Percentiles rank a stretch among this genome's conserved stretches.
These are phyloP conservation scores for Amazona finschi DNA, from an alignment of 2,797 vertebrate species.

Conservation along the genomic window DNA sequence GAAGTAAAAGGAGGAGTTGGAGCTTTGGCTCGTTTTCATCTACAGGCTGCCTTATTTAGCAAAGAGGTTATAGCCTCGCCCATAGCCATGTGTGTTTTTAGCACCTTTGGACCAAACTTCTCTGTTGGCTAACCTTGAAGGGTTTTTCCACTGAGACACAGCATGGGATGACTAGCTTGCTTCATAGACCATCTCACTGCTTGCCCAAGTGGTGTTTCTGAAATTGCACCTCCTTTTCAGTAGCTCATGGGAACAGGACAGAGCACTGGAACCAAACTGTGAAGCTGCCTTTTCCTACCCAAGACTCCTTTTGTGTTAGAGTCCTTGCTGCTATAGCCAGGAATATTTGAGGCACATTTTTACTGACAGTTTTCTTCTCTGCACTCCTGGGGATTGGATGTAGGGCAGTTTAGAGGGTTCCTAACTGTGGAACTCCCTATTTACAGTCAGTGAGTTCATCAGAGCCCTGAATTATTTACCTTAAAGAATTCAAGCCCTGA, in stretches of 20 bases:
- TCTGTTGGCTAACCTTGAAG: not conserved
- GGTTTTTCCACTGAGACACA: not conserved
- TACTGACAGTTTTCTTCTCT: not conserved
- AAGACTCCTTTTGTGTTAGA: not conserved
- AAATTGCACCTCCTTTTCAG: not conserved
- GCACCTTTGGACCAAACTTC: not conserved
- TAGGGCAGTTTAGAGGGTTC: constrained; percentile 48
- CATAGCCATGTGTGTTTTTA: not conserved
- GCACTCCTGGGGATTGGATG: not conserved
- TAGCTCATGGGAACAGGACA: not conserved
- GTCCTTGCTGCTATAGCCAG: not conserved
- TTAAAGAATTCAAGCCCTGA: constrained; percentile 47
- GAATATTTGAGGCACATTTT: not conserved
- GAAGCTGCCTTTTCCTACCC: not conserved
- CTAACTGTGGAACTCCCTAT: not conserved
- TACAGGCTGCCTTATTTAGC: not conserved
- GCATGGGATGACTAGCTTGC: not conserved
- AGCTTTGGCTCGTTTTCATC: not conserved
- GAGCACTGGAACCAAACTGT: not conserved
- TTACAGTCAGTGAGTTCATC: constrained; percentile 28
- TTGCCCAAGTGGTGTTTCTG: not conserved
- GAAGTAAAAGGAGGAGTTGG: not conserved
- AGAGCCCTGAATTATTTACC: constrained; percentile 63
- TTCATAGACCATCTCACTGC: not conserved
- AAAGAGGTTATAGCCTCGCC: not conserved